A percentile compares a stretch with the other conserved stretches of the same genome.
Evolutionary conservation across 2,113 vertebrate genomes (phyloP).

Genomic region (Oncorhynchus kisutch): DNA sequence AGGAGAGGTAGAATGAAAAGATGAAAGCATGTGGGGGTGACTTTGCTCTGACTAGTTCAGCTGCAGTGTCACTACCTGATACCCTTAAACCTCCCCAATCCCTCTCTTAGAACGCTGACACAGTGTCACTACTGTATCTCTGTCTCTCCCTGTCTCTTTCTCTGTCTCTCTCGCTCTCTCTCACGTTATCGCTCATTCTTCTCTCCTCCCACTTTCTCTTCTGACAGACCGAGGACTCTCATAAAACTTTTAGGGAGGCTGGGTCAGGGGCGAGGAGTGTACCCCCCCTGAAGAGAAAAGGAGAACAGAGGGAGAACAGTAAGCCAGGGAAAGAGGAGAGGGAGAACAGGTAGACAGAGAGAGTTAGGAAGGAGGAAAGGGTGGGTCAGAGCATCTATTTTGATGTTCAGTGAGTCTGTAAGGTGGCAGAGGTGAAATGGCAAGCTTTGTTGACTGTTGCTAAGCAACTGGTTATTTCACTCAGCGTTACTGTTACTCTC

Average conservation of each 20-base stretch:
- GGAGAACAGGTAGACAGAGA: background rate
- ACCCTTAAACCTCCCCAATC: background rate
- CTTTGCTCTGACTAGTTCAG: background rate
- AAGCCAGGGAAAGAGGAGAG: background rate
- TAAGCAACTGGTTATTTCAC: background rate
- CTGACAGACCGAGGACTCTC: too few relatives aligned
- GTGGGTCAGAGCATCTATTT: background rate
- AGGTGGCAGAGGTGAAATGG: background rate
- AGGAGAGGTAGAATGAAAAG: background rate
- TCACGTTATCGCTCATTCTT: too few relatives aligned
- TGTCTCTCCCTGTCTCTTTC: too few relatives aligned
- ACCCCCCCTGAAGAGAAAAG: too few relatives aligned
- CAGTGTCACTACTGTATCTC: too few relatives aligned
- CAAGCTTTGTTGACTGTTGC: too few relatives aligned
- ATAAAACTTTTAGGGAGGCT: too few relatives aligned
- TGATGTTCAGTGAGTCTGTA: background rate
- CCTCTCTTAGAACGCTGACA: background rate
- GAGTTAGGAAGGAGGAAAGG: too few relatives aligned
- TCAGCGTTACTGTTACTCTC: background rate
- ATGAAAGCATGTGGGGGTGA: background rate
- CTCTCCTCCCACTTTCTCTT: too few relatives aligned
- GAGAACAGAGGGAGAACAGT: background rate
- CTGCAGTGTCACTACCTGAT: too few relatives aligned
- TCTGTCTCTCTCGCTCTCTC: too few relatives aligned
- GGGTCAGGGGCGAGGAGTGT: too few relatives aligned